Evolutionary conservation across 1,140 invertebrate species (phyloP), one percentile per base, ranked within the genome.

Genomic region (Ptiloglossa arizonensis): DNA sequence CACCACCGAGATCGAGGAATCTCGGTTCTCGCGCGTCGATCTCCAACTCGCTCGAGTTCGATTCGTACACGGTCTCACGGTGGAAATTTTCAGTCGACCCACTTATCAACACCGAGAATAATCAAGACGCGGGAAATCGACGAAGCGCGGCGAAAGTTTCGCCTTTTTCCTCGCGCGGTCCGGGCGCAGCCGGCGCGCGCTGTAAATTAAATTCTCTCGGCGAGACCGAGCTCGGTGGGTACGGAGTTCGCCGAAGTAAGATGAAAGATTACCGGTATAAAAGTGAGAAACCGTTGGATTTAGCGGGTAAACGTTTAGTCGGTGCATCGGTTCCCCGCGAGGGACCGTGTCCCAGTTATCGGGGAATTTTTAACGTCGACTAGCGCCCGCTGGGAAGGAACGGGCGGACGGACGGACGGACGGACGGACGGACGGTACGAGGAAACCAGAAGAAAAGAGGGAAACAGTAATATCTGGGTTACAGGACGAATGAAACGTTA

Each of bases 121-220:
- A 81, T 71, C 57, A 64, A 71, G 75, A 80, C 50, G 66, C 56
- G 38, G 67, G 78, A 60, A 81, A 81, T 76, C 79, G 63, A 78
- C 69, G 32, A 63, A 27, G 32, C 27, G 69, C 69, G 22, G 48
- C 29, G n/a, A n/a, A n/a, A 52, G 46, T 27, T 35, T 38, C 6
- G 5, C n/a, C 15, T 50, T 66, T 73, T 59, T 35, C 19, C 0
- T 46, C 27, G 24, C 24, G n/a, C 44, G 22, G 29, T 32, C 29
- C 8, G n/a, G 19, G 15, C 35, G 48, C 29, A 48, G 17, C 17
- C 57, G 50, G 15, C 50, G 22, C 8, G n/a, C n/a, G n/a, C n/a
- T n/a, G 19, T 68, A 76, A 80, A 76, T 54, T 35, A 56, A 69
- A 63, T 69, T 57, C 60, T 76, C 62, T n/a, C n/a, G n/a, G n/a